Conservation (phyloP, 2,888 invertebrate species). For the Cryptosula pallasiana region DNA sequence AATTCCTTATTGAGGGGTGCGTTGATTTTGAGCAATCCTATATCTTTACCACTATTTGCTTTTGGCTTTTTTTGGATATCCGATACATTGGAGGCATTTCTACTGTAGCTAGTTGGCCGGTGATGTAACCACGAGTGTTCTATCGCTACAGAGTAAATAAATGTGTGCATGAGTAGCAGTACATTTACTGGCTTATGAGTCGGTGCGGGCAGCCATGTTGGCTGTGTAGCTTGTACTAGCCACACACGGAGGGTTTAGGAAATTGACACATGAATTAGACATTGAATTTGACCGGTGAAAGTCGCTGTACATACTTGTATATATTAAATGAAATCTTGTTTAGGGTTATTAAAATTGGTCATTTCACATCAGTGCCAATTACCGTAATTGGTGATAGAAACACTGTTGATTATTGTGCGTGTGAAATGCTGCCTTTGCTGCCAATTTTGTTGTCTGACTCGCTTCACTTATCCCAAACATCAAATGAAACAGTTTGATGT, state of each 20-base stretch:
- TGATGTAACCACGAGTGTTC: background rate
- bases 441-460: no score
- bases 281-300: background rate
- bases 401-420: background rate
- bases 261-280: background rate
- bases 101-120: background rate
- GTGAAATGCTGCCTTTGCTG: no score
- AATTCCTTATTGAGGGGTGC: background rate
- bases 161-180: no score
- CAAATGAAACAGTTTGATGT: no score
- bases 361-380: background rate
- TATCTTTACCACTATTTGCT: background rate
- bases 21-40: background rate
- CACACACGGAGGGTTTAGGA: background rate
- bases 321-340: background rate
- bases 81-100: background rate
- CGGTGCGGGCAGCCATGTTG: background rate
- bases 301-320: no score
- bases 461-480: no score
- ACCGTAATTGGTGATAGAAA: background rate
- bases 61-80: background rate
- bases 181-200: no score
- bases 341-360: constrained; percentile 2
- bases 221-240: background rate
- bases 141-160: no score